Base-by-base conservation (phyloP, 2,888 invertebrate genomes). In the Microplitis manilae region DNA sequence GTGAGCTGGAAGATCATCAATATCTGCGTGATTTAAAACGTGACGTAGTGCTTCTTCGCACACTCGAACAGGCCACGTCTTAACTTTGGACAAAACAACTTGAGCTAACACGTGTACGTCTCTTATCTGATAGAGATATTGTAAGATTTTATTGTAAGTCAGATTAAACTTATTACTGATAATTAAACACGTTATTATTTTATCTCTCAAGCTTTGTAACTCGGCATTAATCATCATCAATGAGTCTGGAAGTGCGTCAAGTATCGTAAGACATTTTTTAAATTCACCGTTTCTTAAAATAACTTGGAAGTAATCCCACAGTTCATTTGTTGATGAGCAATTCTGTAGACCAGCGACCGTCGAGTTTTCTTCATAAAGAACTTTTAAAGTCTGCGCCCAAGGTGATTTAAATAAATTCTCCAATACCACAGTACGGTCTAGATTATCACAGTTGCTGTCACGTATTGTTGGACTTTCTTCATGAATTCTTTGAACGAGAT, bases 401-500 rank as follows among this genome's bases (percentile, higher is more conserved):
- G 91, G 88, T 40, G 94, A 88, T 64, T 91, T 92, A 86, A 93
- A 90, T 77, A 93, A 92, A 84, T 93, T 93, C 74, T 93, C 92
- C 1, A 94, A 90, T 60, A 92, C 92, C 82, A 91, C 91, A 0
- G 92, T 93, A 15, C 94, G 91, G 59, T 86, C 82, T 77, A 89
- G 85, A 81, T 89, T 90, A 5, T 92, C 91, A 71, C 93, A 93
- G 82, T 92, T 91, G 69, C 91, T 91, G 83, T 92, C 89, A 79
- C 91, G 91, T 78, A 92, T 88, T 73, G 87, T 90, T 62, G 91
- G 91, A 5, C 91, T 90, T 6, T 93, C 90, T 0, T 92, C 91
- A 82, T 94, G 92, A 80, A 94, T 92, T 85, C 93, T 92, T 83
- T 92, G 93, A 39, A 94, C 91, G n/a, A 94, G 91, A 84, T 94